A percentile compares a stretch with the other conserved stretches of the same genome.
Conservation (phyloP, 2,888 invertebrate species). For the Epinotia brunnichana region DNA sequence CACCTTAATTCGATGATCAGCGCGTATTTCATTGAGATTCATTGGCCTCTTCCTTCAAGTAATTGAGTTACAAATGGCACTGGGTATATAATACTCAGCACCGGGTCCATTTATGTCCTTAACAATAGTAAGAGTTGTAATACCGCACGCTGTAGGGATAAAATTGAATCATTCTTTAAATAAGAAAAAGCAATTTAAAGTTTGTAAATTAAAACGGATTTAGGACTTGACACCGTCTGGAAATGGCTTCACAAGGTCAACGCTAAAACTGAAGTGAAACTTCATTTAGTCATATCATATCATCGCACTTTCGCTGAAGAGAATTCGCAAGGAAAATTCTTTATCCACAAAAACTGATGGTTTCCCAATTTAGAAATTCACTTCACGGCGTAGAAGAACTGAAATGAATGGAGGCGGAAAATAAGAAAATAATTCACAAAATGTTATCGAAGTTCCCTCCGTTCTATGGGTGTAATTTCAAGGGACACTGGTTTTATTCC, state of each 20-base stretch:
- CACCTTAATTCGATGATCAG: constrained; percentile 10
- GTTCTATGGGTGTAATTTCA: constrained; percentile 27
- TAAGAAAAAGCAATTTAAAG: background rate
- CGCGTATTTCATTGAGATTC: constrained; percentile 31
- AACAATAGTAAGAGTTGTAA: constrained; percentile 5
- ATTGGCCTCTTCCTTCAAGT: constrained; percentile 39
- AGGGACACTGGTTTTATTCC: constrained; percentile 21
- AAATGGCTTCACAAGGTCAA: background rate
- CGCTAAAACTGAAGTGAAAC: background rate
- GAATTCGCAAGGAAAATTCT: constrained; percentile 4
- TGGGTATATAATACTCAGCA: constrained; percentile 14
- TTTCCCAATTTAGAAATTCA: constrained; percentile 5
- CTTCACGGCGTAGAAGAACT: background rate
- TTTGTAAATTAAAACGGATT: background rate
- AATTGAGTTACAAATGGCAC: constrained; percentile 38
- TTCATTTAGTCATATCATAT: background rate
- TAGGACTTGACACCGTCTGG: background rate
- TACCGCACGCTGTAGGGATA: constrained; percentile 2
- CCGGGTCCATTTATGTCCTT: constrained; percentile 6
- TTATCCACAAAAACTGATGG: background rate
- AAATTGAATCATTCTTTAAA: background rate
- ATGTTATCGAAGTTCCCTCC: constrained; percentile 2
- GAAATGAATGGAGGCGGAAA: constrained; percentile 23
- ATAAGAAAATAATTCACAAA: constrained; percentile 37
- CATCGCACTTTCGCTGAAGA: background rate